Conservation (phyloP, 2,113 vertebrate species). For the Menura novaehollandiae region DNA sequence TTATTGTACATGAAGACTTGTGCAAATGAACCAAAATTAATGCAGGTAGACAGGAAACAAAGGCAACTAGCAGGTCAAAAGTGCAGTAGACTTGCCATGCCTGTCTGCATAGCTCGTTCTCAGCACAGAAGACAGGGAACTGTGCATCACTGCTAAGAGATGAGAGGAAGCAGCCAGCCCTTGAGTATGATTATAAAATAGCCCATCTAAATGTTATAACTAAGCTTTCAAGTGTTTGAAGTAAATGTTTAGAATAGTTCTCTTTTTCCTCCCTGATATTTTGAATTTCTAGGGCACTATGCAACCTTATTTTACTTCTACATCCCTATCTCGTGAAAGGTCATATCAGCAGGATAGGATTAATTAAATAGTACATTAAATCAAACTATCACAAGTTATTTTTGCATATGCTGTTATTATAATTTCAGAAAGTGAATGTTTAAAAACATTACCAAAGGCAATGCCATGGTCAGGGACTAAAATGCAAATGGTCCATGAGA, state of each 20-base stretch:
- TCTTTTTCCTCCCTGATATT: not conserved
- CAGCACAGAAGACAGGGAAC: not conserved
- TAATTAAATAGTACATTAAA: not conserved
- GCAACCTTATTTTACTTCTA: not conserved
- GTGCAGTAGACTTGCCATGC: constrained; percentile 37
- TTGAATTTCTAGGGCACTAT: not conserved
- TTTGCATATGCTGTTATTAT: not conserved
- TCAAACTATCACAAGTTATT: not conserved
- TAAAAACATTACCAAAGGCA: not conserved
- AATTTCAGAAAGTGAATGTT: not conserved
- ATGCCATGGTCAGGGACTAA: not conserved
- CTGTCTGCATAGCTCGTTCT: constrained; percentile 26
- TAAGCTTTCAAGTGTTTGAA: not conserved
- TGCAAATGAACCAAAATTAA: constrained; percentile 39
- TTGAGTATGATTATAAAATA: not conserved
- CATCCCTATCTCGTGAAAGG: not conserved
- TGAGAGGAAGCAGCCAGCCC: not conserved
- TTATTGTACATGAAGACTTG: not conserved
- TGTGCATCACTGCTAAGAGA: not conserved
- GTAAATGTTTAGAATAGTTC: not conserved
- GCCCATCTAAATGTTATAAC: not conserved
- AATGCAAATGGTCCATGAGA: not conserved
- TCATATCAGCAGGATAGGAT: not conserved
- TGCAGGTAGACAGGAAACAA: constrained; percentile 43
- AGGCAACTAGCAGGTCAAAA: constrained; percentile 51